Percentiles rank a stretch among this genome's conserved stretches.
Evolutionary conservation across 2,113 vertebrate species (phyloP).

Genomic region (Benitochromis conjunctus): DNA sequence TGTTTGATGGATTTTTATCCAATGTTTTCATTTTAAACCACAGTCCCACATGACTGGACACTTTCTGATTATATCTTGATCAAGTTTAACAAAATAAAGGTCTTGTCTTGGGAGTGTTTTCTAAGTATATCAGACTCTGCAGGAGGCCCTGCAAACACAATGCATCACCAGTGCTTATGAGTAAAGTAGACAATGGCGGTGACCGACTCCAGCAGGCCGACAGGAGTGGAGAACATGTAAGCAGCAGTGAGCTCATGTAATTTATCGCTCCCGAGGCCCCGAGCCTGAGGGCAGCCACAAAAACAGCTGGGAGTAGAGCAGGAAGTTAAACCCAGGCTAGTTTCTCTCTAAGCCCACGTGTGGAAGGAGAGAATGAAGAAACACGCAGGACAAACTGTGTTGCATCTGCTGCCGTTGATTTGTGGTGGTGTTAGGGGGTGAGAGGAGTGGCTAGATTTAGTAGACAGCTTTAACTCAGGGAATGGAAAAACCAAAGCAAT

Average conservation of each 20-base stretch:
- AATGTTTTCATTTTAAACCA: background rate
- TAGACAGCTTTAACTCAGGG: constrained; percentile 11
- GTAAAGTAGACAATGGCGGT: background rate
- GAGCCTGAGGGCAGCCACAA: constrained; percentile 3
- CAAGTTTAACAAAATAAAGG: background rate
- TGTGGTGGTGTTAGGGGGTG: background rate
- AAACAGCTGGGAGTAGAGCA: constrained; percentile 25
- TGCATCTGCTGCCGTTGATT: constrained; percentile 17
- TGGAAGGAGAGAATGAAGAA: background rate
- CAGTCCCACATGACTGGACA: background rate
- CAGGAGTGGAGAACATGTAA: constrained; percentile 30
- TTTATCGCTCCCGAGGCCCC: constrained; percentile 26
- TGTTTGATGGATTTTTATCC: background rate
- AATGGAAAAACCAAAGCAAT: constrained; percentile 46
- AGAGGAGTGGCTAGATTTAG: constrained; percentile 24
- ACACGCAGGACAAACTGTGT: background rate
- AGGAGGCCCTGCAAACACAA: constrained; percentile 20
- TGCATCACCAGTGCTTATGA: background rate
- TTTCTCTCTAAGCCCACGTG: background rate
- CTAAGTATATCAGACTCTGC: background rate
- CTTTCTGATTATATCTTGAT: background rate
- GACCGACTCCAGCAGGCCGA: constrained; percentile 24
- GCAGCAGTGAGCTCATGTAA: constrained; percentile 36
- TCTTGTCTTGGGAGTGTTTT: background rate
- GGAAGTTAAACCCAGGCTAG: constrained; percentile 29